Conservation (phyloP, 2,113 vertebrate genomes). For the Hippocampus zosterae region DNA sequence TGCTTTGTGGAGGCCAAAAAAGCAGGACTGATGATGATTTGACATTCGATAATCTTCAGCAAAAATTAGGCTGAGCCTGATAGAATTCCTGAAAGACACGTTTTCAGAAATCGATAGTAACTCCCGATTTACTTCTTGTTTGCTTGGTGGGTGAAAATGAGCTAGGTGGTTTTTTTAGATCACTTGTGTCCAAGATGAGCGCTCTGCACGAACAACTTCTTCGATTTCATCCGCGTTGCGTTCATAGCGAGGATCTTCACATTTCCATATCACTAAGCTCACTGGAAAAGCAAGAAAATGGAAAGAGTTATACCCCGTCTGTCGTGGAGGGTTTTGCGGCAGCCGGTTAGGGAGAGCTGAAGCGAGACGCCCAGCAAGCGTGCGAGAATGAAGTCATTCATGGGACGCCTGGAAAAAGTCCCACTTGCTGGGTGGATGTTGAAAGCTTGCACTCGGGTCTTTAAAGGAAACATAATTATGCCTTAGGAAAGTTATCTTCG, state of each 20-base stretch:
- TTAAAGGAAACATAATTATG: neutral
- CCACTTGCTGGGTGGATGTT: constrained; percentile 48
- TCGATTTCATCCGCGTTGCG: neutral
- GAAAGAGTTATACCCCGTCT: constrained; percentile 42
- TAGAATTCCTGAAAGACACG: too few relatives aligned
- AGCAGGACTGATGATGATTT: too few relatives aligned
- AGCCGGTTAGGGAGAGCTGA: constrained; percentile 37
- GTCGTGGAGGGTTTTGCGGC: constrained; percentile 45
- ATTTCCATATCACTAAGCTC: neutral
- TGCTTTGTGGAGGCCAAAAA: too few relatives aligned
- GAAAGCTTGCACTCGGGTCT: constrained; percentile 9
- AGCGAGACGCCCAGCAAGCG: constrained; percentile 34
- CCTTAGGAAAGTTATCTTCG: too few relatives aligned
- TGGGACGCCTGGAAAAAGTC: constrained; percentile 53
- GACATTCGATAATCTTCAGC: too few relatives aligned
- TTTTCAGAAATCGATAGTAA: too few relatives aligned
- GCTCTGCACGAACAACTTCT: neutral
- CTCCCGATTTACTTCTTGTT: too few relatives aligned
- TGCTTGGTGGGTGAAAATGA: too few relatives aligned
- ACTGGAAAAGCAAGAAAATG: constrained; percentile 41
- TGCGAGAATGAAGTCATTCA: constrained; percentile 67
- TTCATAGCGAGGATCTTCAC: constrained; percentile 1
- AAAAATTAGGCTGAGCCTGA: too few relatives aligned
- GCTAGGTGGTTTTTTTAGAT: neutral
- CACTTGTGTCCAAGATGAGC: neutral